Base-by-base conservation (phyloP, 2,797 vertebrate genomes). In the Trachops cirrhosus region DNA sequence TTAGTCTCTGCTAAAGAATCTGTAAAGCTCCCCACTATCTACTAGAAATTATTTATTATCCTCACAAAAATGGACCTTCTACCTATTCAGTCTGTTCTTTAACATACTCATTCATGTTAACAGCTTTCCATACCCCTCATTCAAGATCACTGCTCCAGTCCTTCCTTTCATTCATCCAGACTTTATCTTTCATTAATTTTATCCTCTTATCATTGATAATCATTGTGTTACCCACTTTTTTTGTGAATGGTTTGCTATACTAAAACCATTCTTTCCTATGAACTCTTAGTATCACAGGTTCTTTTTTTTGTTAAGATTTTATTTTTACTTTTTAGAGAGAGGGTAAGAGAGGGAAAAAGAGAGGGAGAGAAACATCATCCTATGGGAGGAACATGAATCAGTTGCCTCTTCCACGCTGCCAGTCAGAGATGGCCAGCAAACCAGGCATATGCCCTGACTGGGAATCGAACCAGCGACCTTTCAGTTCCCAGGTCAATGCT, bases 31-130 rank as follows among this genome's bases (percentile, higher is more conserved):
- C 37, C 11, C 2, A 39, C 10, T 74, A 7, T 77, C 29, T 71
- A 67, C 57, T 83, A 67, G 16, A 94, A 67, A 74, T 93, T 37
- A 46, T 80, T 91, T 75, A 88, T 91, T 75, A 88, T 39, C 19
- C 29, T 91, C 32, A 46, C 9, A 37, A 44, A 93, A 93, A 71
- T 54, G n/a, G 22, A 14, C 22, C 6, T 37, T 77, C 14, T 82
- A 6, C 15, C 14, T 75, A 22, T 64, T 91, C 22, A 70, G 4
- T 78, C 18, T 94, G 9, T 16, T 94, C 41, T 83, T 37, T 75
- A 50, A 74, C 16, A 59, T 91, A 26, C 34, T 3, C 75, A 39
- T 15, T 91, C 48, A 37, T 75, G 2, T 85, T 50, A 82, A 21
- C 7, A 57, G 14, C 77, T 89, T 89, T 89, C 29, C 46, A 7